Percentiles rank a stretch among this genome's conserved stretches.
Conservation (phyloP, 2,113 vertebrate genomes). For the Chaetura pelagica region DNA sequence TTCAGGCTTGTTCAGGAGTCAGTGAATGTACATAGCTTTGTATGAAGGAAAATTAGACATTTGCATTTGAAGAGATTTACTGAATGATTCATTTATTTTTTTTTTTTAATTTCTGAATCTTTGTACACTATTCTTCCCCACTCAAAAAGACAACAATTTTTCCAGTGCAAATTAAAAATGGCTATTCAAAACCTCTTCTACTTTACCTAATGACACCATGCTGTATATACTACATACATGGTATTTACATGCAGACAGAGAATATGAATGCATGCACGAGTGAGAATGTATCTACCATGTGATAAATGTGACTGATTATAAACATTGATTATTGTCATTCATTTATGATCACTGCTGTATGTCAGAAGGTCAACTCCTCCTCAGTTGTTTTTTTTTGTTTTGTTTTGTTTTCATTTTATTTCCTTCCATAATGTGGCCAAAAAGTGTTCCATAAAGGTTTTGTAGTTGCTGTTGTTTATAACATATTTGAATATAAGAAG, state of each 20-base stretch:
- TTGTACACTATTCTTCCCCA: neutral
- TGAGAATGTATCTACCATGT: neutral
- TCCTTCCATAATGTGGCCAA: neutral
- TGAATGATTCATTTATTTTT: neutral
- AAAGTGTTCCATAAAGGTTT: neutral
- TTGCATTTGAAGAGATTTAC: constrained; percentile 26
- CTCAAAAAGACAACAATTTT: neutral
- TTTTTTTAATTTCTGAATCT: neutral
- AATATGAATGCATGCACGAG: neutral
- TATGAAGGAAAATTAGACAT: constrained; percentile 30
- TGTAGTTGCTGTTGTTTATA: neutral
- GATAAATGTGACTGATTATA: neutral
- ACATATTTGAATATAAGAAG: neutral
- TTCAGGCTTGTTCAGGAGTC: constrained; percentile 32
- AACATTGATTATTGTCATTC: neutral
- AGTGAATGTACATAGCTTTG: neutral
- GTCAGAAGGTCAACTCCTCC: neutral
- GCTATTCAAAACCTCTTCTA: neutral
- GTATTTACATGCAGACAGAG: neutral
- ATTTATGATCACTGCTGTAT: neutral
- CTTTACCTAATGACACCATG: neutral
- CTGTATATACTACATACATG: fast-evolving
- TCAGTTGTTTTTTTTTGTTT: neutral
- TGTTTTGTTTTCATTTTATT: neutral
- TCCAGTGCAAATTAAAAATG: neutral